Conservation (phyloP, 1,140 invertebrate species). For the Formica exsecta region DNA sequence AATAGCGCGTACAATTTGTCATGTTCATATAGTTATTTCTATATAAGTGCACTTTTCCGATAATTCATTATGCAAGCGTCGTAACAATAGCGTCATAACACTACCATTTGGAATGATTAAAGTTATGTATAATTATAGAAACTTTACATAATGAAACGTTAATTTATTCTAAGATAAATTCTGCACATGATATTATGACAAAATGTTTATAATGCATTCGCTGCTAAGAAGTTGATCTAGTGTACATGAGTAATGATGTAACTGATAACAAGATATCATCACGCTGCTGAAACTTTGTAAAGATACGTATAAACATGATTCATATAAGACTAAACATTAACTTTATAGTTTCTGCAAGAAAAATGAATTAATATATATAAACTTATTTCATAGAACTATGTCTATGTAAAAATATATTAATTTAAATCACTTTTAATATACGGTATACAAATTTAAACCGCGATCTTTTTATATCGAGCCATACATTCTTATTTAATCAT, state of each 20-base stretch:
- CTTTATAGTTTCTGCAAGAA: constrained; percentile 19
- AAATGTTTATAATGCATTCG: neutral
- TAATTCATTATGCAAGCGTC: neutral
- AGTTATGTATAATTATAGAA: neutral
- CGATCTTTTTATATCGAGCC: neutral
- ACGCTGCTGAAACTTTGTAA: neutral
- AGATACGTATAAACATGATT: constrained; percentile 64
- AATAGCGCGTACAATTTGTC: neutral
- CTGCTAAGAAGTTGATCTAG: constrained; percentile 5
- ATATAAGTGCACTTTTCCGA: neutral
- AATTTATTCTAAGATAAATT: neutral
- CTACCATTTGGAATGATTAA: neutral
- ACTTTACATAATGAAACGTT: constrained; percentile 28
- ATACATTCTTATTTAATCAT: neutral
- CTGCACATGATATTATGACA: neutral
- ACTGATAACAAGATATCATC: constrained; percentile 66
- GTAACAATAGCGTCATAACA: constrained; percentile 14
- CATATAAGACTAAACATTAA: constrained; percentile 62
- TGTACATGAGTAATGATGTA: constrained; percentile 51
- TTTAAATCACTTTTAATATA: neutral
- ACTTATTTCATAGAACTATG: no score
- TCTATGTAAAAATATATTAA: neutral
- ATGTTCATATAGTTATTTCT: neutral
- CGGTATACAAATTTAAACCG: neutral
- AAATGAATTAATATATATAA: neutral